Evolutionary conservation across 1,140 invertebrate species (phyloP).

Genomic region (Nymphalis io): DNA sequence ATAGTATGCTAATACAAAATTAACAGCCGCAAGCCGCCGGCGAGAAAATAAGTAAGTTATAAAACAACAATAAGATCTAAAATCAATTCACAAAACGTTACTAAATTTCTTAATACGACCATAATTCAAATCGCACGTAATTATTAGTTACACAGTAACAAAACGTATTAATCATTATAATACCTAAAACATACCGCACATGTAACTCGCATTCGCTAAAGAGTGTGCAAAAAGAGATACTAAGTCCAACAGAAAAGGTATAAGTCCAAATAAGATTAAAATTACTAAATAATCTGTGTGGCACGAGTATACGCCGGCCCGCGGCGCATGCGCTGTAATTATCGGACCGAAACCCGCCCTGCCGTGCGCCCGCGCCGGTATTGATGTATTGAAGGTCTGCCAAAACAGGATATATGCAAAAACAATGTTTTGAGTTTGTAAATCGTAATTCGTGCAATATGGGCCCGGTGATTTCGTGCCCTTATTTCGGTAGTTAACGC

Average conservation of each 20-base stretch:
- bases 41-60: constrained; percentile 11
- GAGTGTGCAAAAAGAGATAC: constrained; percentile 34
- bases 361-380: constrained; percentile 44
- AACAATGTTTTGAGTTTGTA: constrained; percentile 34
- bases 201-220: constrained; percentile 32
- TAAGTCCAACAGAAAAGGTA: constrained; percentile 10
- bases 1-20: constrained; percentile 12
- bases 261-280: constrained; percentile 74
- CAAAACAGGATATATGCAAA: constrained; percentile 29
- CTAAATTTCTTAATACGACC: constrained; percentile 37
- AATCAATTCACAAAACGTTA: constrained; percentile 34
- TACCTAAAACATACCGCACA: constrained; percentile 44
- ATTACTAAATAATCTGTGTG: constrained; percentile 73
- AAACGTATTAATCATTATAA: constrained; percentile 44
- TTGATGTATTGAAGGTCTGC: constrained; percentile 69
- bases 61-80: constrained; percentile 18
- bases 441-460: constrained; percentile 23
- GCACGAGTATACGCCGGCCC: constrained; percentile 58
- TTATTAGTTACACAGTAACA: constrained; percentile 44
- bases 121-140: constrained; percentile 39
- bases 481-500: constrained; percentile 38
- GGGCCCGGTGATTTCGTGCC: constrained; percentile 12
- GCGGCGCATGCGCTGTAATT: constrained; percentile 69
- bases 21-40: background rate
- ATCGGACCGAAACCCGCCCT: constrained; percentile 61